phyloP scores from a whole-genome alignment of 2,113 vertebrate species.

The Tretioscincus oriximinensis region DNA sequence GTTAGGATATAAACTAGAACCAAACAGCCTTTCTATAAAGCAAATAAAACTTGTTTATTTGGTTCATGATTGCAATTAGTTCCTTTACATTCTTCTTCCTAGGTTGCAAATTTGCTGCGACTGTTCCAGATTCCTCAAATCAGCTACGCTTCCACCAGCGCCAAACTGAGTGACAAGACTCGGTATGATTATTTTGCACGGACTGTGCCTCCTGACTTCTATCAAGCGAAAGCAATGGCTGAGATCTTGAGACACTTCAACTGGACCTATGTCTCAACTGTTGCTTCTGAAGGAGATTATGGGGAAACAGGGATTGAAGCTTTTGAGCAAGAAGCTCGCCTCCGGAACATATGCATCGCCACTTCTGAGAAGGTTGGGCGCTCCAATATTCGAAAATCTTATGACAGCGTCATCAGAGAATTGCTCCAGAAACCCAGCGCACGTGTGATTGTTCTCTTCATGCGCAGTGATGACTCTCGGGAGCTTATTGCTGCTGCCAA shows the following conservation, averaged over 20 bases:
- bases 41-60: not conserved
- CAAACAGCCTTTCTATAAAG: not conserved
- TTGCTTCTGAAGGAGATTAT: slow-evolving; percentile 95
- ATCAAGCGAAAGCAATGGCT: slow-evolving; percentile 98
- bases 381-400: slow-evolving; percentile 93
- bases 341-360: slow-evolving; percentile 96
- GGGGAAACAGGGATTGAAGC: slow-evolving; percentile 97
- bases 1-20: no score
- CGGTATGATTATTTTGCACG: slow-evolving; percentile 96
- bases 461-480: slow-evolving; percentile 90
- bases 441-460: slow-evolving; percentile 92
- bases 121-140: slow-evolving; percentile 99
- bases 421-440: slow-evolving; percentile 94
- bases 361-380: slow-evolving; percentile 95
- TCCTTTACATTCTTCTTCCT: not conserved
- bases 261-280: slow-evolving; percentile 97
- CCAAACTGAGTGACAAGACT: slow-evolving; percentile 96
- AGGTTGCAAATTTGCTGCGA: slow-evolving; percentile 96
- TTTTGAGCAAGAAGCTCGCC: slow-evolving; percentile 93
- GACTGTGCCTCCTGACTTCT: slow-evolving; percentile 96
- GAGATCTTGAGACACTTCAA: slow-evolving; percentile 95
- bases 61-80: not conserved
- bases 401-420: slow-evolving; percentile 90
- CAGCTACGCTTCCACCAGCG: slow-evolving; percentile 97
- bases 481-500: slow-evolving; percentile 92